These are phyloP conservation scores for Paracyclopina nana DNA, from an alignment of 1,140 invertebrate genomes.

Conservation along the genomic window DNA sequence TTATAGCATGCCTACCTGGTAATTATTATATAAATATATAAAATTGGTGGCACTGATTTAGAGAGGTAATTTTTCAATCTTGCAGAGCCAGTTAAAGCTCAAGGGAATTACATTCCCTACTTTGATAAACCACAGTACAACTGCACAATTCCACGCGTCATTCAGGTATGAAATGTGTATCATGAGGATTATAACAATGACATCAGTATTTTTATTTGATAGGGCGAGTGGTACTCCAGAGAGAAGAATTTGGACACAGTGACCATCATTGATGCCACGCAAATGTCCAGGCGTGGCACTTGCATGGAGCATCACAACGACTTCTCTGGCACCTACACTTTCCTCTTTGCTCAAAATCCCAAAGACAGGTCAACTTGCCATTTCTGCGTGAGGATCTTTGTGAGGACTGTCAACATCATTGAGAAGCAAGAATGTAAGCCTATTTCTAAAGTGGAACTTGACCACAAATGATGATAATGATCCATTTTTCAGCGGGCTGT, in stretches of 20 bases:
- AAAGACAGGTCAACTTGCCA: conserved; percentile 37
- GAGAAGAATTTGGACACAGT: conserved; percentile 61
- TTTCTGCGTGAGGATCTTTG: conserved; percentile 59
- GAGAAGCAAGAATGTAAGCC: conserved; percentile 61
- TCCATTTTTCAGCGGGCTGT: conserved; percentile 39
- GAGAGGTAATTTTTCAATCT: too few species aligned
- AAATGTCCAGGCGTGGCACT: conserved; percentile 46
- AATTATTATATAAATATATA: too few species aligned
- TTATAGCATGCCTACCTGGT: too few species aligned
- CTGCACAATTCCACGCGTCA: conserved; percentile 11
- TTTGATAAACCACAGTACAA: conserved; percentile 5
- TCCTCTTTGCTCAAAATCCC: conserved; percentile 9
- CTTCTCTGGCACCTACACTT: conserved; percentile 41
- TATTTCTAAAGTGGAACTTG: background rate
- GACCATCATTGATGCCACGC: conserved; percentile 54
- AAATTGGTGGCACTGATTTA: too few species aligned
- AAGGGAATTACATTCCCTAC: conserved; percentile 1
- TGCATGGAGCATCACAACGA: conserved; percentile 49
- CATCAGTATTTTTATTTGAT: too few species aligned
- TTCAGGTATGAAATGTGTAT: too few species aligned
- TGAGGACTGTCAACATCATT: conserved; percentile 68
- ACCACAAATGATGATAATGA: background rate
- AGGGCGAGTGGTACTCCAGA: conserved; percentile 13
- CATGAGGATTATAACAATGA: too few species aligned
- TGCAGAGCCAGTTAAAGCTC: too few species aligned